Base-by-base conservation (phyloP, 2,797 vertebrate species). In the Poecilia wingei region DNA sequence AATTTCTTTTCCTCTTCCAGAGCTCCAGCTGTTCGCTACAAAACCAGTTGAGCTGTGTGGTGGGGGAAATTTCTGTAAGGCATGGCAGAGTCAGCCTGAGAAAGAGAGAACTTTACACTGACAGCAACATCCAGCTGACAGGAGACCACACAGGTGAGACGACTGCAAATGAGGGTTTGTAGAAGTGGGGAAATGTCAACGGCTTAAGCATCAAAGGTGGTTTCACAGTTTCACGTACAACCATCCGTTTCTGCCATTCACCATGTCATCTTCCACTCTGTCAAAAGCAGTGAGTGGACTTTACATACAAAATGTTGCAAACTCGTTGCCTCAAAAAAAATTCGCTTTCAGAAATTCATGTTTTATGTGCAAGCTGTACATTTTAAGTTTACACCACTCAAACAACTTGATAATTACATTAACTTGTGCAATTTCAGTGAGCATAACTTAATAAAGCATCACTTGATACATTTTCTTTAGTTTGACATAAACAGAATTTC, bases 31-130 rank as follows among this genome's bases (percentile, higher is more conserved):
- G 96, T 80, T 91, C 94, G 4, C 53, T 81, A 1, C 68, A 86
- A 47, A 91, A 45, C 3, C 85, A 91, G 9, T 82, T 95, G 82
- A 90, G 93, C 78, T 97, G 96, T 69, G 83, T 86, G 78, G 89
- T 95, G n/a, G 96, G 96, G 25, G 95, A 96, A 49, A 74, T 97
- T 51, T 95, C 91, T 0, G 61, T 16, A 1, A 95, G 95, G 82
- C 95, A 95, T 0, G 95, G 95, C 9, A 4, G 10, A 0, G 36
- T 96, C 64, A 93, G 80, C 55, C 86, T 96, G 81, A 82, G 36
- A 1, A 9, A 79, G 57, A 79, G 94, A 51, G 81, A 92, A 70
- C 1, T 96, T 47, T 87, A 83, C 79, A 95, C 86, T 0, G 96
- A 96, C 77, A 74, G 82, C 47, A 85, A 91, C 75, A 80, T 96